Percentiles rank a stretch among this genome's conserved stretches.
Conservation (phyloP, 2,113 vertebrate species). For the Fukomys damarensis region DNA sequence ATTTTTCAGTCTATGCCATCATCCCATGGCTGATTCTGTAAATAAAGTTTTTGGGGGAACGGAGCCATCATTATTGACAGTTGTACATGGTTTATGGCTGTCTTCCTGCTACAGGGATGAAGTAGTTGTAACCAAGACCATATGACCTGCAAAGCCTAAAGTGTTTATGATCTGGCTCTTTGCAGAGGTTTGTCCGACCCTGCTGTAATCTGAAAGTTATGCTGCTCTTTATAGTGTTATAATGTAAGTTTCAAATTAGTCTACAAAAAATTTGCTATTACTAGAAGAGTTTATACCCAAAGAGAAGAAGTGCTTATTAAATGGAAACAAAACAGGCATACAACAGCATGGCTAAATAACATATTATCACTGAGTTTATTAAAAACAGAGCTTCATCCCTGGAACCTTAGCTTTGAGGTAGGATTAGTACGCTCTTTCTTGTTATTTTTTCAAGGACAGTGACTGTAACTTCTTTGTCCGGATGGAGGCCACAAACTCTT, state of each 20-base stretch:
- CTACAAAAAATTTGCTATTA: not conserved
- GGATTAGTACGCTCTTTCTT: not conserved
- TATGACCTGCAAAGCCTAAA: not conserved
- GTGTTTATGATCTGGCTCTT: not conserved
- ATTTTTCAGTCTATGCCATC: not conserved
- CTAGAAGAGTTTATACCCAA: not conserved
- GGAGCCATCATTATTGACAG: accelerated
- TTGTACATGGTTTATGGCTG: not conserved
- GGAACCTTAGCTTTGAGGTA: not conserved
- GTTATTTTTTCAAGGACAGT: not conserved
- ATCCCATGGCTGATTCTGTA: not conserved
- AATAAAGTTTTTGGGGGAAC: not conserved
- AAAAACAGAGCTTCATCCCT: not conserved
- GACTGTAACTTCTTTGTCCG: not conserved
- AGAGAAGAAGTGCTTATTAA: not conserved
- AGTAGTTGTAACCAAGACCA: not conserved
- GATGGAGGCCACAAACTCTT: not conserved
- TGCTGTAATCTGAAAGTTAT: not conserved
- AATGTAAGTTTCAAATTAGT: not conserved
- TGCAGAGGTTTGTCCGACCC: not conserved
- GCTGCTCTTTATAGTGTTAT: not conserved
- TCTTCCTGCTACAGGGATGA: not conserved
- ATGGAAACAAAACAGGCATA: not conserved
- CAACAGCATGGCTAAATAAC: not conserved
- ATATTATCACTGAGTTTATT: not conserved